phyloP scores from a whole-genome alignment of 2,888 invertebrate genomes.

The Drosophila nigricruria region DNA sequence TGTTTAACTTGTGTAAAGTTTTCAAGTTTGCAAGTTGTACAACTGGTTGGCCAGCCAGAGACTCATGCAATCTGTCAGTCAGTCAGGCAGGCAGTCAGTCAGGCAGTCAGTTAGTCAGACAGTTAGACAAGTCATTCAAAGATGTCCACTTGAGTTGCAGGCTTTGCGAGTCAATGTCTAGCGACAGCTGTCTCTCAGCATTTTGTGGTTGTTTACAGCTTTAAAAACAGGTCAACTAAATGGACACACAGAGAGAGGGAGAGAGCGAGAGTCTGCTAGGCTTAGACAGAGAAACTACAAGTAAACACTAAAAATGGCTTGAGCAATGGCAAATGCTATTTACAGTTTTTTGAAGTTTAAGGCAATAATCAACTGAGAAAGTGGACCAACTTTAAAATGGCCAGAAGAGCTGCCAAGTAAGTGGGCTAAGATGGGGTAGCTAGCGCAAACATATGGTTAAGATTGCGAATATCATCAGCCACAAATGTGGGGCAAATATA shows the following conservation, averaged over 20 bases:
- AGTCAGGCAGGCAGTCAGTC: slow-evolving; percentile 10
- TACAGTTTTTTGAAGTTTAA: slow-evolving; percentile 32
- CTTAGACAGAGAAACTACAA: slow-evolving; percentile 2
- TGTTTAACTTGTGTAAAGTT: slow-evolving; percentile 75
- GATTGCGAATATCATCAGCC: neutral
- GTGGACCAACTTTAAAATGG: slow-evolving; percentile 18
- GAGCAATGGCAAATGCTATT: slow-evolving; percentile 23
- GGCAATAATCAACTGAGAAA: slow-evolving; percentile 44
- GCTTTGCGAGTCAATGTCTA: slow-evolving; percentile 10
- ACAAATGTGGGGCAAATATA: neutral
- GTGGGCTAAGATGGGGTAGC: no score
- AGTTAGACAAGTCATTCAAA: slow-evolving; percentile 3
- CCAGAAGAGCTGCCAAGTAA: neutral
- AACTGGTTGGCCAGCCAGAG: slow-evolving; percentile 44
- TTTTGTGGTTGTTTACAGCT: slow-evolving; percentile 56
- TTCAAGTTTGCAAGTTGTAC: slow-evolving; percentile 63
- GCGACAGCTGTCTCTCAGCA: slow-evolving; percentile 45
- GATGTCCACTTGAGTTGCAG: slow-evolving; percentile 8
- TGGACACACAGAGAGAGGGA: neutral
- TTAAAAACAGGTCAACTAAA: slow-evolving; percentile 62
- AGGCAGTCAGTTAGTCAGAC: slow-evolving; percentile 10
- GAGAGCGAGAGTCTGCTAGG: neutral
- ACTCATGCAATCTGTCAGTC: slow-evolving; percentile 5
- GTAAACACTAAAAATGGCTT: slow-evolving; percentile 20
- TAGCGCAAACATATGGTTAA: neutral